Evolutionary conservation across 2,888 invertebrate genomes (phyloP).

Genomic region (Andrena marginata): DNA sequence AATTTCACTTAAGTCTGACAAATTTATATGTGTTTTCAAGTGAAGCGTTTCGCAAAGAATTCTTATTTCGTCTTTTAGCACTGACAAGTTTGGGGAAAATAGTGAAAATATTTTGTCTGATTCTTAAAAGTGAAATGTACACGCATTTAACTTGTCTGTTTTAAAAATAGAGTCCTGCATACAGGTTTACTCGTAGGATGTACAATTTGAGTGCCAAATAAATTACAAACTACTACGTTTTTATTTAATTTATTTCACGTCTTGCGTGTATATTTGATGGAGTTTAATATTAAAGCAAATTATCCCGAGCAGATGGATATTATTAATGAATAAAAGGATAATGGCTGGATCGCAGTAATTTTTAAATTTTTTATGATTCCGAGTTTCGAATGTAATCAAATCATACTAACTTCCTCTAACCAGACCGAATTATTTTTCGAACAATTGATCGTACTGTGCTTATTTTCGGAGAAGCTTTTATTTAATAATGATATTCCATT

Average conservation of each 20-base stretch:
- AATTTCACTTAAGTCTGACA: no score
- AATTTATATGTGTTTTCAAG: no score
- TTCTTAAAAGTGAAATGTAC: no score
- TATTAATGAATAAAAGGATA: constrained; percentile 20
- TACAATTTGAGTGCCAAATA: no score
- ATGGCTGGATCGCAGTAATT: neutral
- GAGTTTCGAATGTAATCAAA: neutral
- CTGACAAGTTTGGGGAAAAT: no score
- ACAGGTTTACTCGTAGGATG: no score
- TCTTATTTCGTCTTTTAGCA: no score
- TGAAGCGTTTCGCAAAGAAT: no score
- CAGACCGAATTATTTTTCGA: neutral
- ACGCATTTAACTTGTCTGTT: no score
- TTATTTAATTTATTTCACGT: constrained; percentile 15
- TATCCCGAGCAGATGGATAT: constrained; percentile 28
- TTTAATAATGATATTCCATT: neutral
- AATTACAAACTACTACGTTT: neutral
- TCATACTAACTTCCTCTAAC: neutral
- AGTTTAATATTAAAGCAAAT: constrained; percentile 32
- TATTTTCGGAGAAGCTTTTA: neutral
- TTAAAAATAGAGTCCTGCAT: no score
- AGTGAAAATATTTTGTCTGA: no score
- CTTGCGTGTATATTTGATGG: constrained; percentile 1
- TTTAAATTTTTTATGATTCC: neutral
- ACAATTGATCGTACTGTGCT: neutral